Percentiles rank a stretch among this genome's conserved stretches.
Conservation (phyloP, 2,888 invertebrate genomes). For the Mantis religiosa region DNA sequence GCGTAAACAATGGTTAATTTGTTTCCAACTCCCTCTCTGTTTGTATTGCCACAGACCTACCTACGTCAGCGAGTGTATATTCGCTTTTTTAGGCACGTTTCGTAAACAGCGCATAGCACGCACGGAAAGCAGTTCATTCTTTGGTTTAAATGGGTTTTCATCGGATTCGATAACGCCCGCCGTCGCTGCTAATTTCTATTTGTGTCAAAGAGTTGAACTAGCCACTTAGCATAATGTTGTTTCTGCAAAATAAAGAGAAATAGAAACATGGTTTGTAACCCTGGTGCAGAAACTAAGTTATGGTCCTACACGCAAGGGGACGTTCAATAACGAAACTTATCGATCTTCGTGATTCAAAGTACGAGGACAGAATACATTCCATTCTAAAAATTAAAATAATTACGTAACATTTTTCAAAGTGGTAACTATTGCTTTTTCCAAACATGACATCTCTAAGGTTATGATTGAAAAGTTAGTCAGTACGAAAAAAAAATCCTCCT, state of each 20-base stretch:
- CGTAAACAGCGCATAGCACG: background rate
- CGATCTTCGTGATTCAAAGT: too few species aligned
- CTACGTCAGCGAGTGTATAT: background rate
- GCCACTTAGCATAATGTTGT: background rate
- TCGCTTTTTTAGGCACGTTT: background rate
- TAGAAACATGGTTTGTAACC: background rate
- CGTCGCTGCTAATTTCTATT: background rate
- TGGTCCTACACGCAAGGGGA: background rate
- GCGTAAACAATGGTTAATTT: background rate
- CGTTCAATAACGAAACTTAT: too few species aligned
- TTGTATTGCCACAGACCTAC: background rate
- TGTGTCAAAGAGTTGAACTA: background rate
- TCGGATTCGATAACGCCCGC: background rate
- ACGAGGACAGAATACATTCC: too few species aligned
- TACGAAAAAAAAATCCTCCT: too few species aligned
- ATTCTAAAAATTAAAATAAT: too few species aligned
- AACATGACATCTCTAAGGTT: too few species aligned
- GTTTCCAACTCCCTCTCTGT: background rate
- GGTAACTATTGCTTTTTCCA: too few species aligned
- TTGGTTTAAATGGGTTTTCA: background rate
- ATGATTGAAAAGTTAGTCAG: too few species aligned
- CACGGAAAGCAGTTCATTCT: background rate
- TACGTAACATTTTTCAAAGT: too few species aligned
- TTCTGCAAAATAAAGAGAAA: background rate
- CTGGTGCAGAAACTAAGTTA: background rate